These are phyloP conservation scores for Scaptomyza pallida DNA, from an alignment of 1,140 invertebrate species.

Conservation along the genomic window DNA sequence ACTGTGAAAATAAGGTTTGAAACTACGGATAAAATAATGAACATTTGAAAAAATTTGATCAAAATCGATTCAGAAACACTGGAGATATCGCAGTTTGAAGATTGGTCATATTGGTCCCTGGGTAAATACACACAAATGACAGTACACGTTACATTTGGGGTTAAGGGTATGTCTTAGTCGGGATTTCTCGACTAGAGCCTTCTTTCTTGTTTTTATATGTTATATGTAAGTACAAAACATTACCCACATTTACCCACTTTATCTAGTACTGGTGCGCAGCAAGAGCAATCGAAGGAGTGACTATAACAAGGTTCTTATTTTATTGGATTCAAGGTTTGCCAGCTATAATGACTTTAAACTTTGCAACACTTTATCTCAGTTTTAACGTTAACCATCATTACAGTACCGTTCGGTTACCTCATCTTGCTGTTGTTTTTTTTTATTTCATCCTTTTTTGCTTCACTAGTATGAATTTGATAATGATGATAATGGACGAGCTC, in stretches of 20 bases:
- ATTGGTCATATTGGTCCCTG: too few species aligned
- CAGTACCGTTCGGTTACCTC: background rate
- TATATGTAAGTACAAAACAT: too few species aligned
- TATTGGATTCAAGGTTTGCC: conserved; percentile 43
- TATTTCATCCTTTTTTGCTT: background rate
- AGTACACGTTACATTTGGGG: too few species aligned
- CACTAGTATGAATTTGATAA: conserved; percentile 74
- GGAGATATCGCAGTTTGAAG: too few species aligned
- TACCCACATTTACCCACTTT: background rate
- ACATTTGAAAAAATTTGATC: too few species aligned
- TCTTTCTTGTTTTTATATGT: too few species aligned
- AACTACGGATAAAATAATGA: too few species aligned
- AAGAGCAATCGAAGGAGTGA: conserved; percentile 29
- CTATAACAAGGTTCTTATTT: conserved; percentile 39
- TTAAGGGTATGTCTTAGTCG: too few species aligned
- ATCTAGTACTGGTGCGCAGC: background rate
- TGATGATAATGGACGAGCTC: conserved; percentile 64
- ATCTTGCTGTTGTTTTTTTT: conserved; percentile 23
- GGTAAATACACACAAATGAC: too few species aligned
- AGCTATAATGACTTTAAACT: conserved; percentile 78
- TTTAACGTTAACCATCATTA: conserved; percentile 44
- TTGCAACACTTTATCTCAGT: conserved; percentile 67
- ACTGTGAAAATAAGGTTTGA: too few species aligned
- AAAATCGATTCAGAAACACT: too few species aligned
- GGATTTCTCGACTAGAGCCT: too few species aligned